Percentiles rank a stretch among this genome's conserved stretches.
These are phyloP conservation scores for Kryptopterus vitreolus DNA, from an alignment of 2,797 vertebrate genomes.

Conservation along the genomic window DNA sequence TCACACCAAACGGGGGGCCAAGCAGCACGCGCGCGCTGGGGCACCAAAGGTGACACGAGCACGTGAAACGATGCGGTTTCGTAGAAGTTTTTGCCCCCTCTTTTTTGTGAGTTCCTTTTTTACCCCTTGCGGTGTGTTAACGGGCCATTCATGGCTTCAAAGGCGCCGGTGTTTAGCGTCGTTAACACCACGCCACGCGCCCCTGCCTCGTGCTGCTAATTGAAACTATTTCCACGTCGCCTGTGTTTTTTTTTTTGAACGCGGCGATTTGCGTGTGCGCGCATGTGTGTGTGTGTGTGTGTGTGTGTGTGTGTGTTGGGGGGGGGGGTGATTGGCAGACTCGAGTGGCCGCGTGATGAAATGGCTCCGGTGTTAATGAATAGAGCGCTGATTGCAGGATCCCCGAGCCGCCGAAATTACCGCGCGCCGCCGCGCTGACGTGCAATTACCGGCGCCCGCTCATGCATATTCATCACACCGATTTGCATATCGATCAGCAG, in stretches of 20 bases:
- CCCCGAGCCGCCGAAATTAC: slow-evolving; percentile 97
- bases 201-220: slow-evolving; percentile 74
- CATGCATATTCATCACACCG: slow-evolving; percentile 97
- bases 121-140: slow-evolving; percentile 64
- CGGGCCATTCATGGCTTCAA: slow-evolving; percentile 74
- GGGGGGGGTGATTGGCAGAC: slow-evolving; percentile 93
- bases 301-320: not conserved
- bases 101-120: slow-evolving; percentile 38
- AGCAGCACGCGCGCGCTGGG: not conserved
- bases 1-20: slow-evolving; percentile 42
- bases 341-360: slow-evolving; percentile 94
- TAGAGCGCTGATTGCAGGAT: slow-evolving; percentile 99
- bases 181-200: slow-evolving; percentile 71
- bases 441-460: slow-evolving; percentile 98
- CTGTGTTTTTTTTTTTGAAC: slow-evolving; percentile 55
- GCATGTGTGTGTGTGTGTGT: not conserved
- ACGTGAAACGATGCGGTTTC: slow-evolving; percentile 74
- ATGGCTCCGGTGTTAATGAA: slow-evolving; percentile 99
- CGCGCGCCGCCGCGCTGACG: slow-evolving; percentile 91
- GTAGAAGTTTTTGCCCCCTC: slow-evolving; percentile 66
- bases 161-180: slow-evolving; percentile 75
- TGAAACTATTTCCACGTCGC: slow-evolving; percentile 80
- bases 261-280: slow-evolving; percentile 58
- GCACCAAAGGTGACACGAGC: slow-evolving; percentile 70
- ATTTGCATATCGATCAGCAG: slow-evolving; percentile 97